Evolutionary conservation across 2,888 invertebrate species (phyloP), one percentile per base, ranked within the genome.

Genomic region (Chaetogeoica ovagalla): DNA sequence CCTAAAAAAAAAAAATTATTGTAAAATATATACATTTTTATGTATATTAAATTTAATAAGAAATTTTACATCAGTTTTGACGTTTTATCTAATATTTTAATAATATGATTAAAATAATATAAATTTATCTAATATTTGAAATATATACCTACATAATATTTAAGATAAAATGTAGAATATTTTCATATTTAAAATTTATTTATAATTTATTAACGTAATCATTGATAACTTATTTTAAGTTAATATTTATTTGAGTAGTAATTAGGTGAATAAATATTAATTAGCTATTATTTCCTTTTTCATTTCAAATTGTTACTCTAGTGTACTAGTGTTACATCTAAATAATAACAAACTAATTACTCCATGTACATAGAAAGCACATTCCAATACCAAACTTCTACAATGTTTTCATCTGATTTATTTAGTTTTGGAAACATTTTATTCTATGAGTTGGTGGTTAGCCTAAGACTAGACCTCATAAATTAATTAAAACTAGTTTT

Each of bases 211-310:
- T 39, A 39, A 65, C 65, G 11, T 65, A 11, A 65, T 30, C 39
- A 39, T 65, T 39, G 13, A n/a, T 65, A 39, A 65, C 11, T 39
- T 65, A n/a, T 65, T 65, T 39, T 13, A 11, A 65, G 13, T 65
- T n/a, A 9, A n/a, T 65, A 39, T 6, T n/a, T 9, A 13, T 39
- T 48, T 13, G 39, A 19, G 5, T 19, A 55, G 6, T 55, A 19
- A 39, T 65, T 65, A 39, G n/a, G n/a, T 19, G 11, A 65, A 65
- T 65, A n/a, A n/a, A 65, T n/a, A 19, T 63, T 37, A 63, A n/a
- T 63, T 39, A 65, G 5, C 2, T n/a, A 39, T n/a, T 63, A 63
- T 39, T 48, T 1, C 48, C 1, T 48, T 48, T 43, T 48, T 39
- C 19, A 55, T 55, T 55, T 55, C 19, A 55, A 55, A 55, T 55